Conservation (phyloP, 2,888 invertebrate genomes). For the Hypomecis punctinalis region DNA sequence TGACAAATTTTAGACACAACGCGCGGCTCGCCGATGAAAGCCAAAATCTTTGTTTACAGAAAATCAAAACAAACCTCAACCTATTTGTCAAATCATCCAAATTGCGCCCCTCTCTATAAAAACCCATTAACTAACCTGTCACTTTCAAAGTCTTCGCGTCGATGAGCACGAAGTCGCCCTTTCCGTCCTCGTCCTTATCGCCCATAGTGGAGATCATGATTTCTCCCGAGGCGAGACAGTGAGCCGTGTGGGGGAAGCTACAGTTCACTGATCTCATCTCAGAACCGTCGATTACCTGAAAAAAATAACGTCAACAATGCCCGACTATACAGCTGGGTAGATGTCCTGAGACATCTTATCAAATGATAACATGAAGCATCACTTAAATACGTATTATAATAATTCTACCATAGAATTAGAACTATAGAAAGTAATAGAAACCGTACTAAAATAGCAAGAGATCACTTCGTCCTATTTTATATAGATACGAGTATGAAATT, state of each 20-base stretch:
- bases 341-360: background rate
- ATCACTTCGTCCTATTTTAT: no score
- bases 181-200: conserved; percentile 92
- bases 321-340: background rate
- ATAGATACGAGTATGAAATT: no score
- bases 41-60: no score
- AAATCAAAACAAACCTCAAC: conserved; percentile 3
- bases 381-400: no score
- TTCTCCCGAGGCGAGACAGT: conserved; percentile 96
- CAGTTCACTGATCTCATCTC: conserved; percentile 91
- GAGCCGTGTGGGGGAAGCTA: conserved; percentile 96
- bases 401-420: no score
- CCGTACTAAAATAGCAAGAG: no score
- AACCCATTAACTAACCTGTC: conserved; percentile 81
- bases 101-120: conserved; percentile 7
- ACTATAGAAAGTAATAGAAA: no score
- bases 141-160: conserved; percentile 92
- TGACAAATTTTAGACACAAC: no score
- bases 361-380: no score
- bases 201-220: conserved; percentile 98
- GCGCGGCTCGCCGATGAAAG: background rate
- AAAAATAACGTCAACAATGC: background rate
- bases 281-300: conserved; percentile 91
- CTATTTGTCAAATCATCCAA: conserved; percentile 3
- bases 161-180: conserved; percentile 95